Evolutionary conservation across 2,797 vertebrate genomes (phyloP).

Genomic region (Otolemur crassicaudatus): DNA sequence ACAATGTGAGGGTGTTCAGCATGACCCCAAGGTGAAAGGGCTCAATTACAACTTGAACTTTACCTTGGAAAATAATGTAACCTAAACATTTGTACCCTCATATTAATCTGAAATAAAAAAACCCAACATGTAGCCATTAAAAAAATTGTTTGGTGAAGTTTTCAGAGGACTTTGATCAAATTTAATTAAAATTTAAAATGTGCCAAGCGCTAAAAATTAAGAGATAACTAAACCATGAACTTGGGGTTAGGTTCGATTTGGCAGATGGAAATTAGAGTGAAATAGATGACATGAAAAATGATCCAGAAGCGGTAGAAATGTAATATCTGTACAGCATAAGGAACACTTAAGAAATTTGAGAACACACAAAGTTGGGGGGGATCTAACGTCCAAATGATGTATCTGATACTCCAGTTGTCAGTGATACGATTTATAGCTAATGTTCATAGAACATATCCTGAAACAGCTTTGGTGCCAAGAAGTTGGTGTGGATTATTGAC

Average conservation of each 20-base stretch:
- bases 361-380: background rate
- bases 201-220: background rate
- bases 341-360: background rate
- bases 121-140: background rate
- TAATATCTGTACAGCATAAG: background rate
- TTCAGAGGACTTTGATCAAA: background rate
- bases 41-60: too few species aligned
- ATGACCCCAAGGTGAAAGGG: too few species aligned
- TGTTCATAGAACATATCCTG: background rate
- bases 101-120: too few species aligned
- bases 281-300: background rate
- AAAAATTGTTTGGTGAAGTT: background rate
- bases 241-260: background rate
- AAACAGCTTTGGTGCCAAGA: background rate
- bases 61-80: too few species aligned
- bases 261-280: background rate
- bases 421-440: background rate
- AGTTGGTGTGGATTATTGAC: background rate
- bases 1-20: too few species aligned
- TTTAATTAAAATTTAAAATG: conserved; percentile 5
- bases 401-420: background rate
- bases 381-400: background rate
- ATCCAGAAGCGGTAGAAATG: background rate
- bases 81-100: too few species aligned
- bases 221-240: background rate